Evolutionary conservation across 2,888 invertebrate species (phyloP), one percentile per base, ranked within the genome.

Genomic region (Plagodis dolabraria): DNA sequence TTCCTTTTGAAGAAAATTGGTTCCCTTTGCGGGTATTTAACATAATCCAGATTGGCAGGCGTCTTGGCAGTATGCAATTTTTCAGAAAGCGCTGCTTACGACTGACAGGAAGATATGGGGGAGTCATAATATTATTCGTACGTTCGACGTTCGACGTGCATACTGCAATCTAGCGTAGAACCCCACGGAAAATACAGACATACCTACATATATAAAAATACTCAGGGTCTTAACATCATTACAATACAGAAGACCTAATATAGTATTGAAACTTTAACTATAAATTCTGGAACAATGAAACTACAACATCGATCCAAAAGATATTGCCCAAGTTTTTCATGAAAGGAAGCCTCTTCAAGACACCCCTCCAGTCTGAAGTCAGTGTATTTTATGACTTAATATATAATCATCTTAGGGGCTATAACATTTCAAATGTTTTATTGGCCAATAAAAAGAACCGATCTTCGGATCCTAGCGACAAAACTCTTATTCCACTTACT

Each of bases 391-490:
- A 53, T 43, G 46, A 33, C 42, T 33, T 56, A 10, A 40, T 40
- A 40, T 40, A 60, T 56, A 61, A 61, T 57, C 56, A 57, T 61
- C 53, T 43, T 43, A 56, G 33, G 38, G 42, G 53, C 60, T 11
- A 47, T 58, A 57, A 64, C 51, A 49, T 57, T 53, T 57, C 52
- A 53, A 57, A 58, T 58, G 52, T 53, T 64, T 64, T 64, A 64
- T 61, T 64, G 59, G 44, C 47, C 43, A 60, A 63, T 64, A 67
- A 67, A 67, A 49, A 34, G 45, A 43, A 47, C 54, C 53, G 56
- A 56, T 60, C 56, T 52, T 45, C 47, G 51, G 48, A 60, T 61
- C 57, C 54, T 51, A 33, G 47, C 54, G 40, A 42, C 54, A 33
- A 51, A 57, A 57, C 46, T 59, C 51, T 52, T 51, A 52, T 57